Conservation (phyloP, 2,113 vertebrate genomes). For the Laterallus jamaicensis region DNA sequence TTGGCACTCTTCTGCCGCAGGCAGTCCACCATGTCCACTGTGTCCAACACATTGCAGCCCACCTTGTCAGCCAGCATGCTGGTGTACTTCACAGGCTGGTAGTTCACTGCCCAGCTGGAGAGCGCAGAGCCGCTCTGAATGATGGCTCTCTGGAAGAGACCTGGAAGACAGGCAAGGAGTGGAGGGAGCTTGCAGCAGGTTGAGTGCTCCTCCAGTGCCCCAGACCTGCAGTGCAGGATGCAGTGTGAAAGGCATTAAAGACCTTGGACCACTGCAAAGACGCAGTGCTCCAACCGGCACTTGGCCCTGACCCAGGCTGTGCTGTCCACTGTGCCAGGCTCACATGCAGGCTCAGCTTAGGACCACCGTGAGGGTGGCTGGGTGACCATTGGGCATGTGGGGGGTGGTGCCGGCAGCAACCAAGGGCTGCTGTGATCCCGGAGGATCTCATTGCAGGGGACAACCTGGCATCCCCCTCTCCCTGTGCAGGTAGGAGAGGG, state of each 20-base stretch:
- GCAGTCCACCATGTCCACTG: slow-evolving; percentile 98
- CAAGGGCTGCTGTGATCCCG: background rate
- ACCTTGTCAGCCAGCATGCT: slow-evolving; percentile 96
- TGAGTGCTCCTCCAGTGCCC: fast-evolving
- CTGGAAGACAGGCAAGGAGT: slow-evolving; percentile 70
- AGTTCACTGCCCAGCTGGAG: slow-evolving; percentile 99
- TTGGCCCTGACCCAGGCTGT: background rate
- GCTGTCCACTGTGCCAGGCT: background rate
- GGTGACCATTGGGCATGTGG: background rate
- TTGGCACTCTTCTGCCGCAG: slow-evolving; percentile 95
- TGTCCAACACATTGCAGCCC: slow-evolving; percentile 97
- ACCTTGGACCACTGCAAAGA: background rate
- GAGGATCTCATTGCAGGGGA: background rate
- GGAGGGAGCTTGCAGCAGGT: background rate
- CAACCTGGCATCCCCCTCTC: background rate
- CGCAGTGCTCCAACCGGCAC: background rate
- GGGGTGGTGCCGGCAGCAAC: background rate
- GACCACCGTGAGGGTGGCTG: background rate
- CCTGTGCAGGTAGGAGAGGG: fast-evolving
- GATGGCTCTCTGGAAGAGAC: slow-evolving; percentile 97
- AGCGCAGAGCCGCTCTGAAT: slow-evolving; percentile 97
- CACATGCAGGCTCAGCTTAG: background rate
- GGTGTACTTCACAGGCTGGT: slow-evolving; percentile 98
- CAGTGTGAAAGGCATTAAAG: background rate
- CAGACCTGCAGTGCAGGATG: background rate